A percentile compares a stretch with the other conserved stretches of the same genome.
Conservation (phyloP, 2,888 invertebrate species). For the Thereva nobilitata region DNA sequence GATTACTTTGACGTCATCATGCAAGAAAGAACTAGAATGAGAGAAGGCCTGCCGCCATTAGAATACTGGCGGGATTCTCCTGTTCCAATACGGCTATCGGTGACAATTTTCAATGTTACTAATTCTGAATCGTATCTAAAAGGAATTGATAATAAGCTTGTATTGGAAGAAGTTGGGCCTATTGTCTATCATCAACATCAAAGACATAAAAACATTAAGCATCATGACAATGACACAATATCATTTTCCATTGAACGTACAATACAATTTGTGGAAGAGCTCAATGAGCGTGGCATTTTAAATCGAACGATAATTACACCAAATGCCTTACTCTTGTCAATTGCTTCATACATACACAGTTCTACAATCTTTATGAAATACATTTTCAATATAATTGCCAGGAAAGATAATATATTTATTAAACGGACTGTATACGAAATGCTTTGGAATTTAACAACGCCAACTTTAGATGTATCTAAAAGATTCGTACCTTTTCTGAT, state of each 20-base stretch:
- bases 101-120: conserved; percentile 76
- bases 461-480: conserved; percentile 63
- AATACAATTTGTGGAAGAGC: conserved; percentile 63
- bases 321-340: conserved; percentile 59
- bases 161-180: conserved; percentile 73
- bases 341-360: too few relatives aligned
- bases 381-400: conserved; percentile 17
- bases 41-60: conserved; percentile 67
- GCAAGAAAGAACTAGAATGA: conserved; percentile 65
- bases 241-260: conserved; percentile 63
- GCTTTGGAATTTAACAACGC: conserved; percentile 69
- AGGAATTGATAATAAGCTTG: conserved; percentile 67
- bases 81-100: conserved; percentile 66
- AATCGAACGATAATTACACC: conserved; percentile 61
- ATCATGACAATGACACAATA: conserved; percentile 44
- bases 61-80: conserved; percentile 70
- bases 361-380: conserved; percentile 15
- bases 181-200: conserved; percentile 41
- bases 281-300: conserved; percentile 62
- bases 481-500: conserved; percentile 63
- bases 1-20: conserved; percentile 60
- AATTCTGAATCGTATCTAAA: conserved; percentile 70
- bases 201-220: conserved; percentile 41
- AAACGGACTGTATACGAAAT: conserved; percentile 63
- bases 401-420: conserved; percentile 54